A percentile compares a stretch with the other conserved stretches of the same genome.
Conservation (phyloP, 2,797 vertebrate species). For the Ctenopoma kingsleyae region DNA sequence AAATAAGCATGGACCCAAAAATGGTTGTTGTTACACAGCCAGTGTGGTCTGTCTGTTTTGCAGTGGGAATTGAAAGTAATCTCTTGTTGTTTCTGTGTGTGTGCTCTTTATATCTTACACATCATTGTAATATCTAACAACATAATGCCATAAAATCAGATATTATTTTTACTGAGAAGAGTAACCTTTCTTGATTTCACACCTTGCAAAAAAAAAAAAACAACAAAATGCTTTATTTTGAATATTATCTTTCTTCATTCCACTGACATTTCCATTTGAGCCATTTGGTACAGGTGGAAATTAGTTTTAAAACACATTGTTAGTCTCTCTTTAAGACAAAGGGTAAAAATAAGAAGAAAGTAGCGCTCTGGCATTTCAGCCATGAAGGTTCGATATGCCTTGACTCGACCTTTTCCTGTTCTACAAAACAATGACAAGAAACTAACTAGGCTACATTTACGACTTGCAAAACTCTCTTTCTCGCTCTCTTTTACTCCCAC, state of each 20-base stretch:
- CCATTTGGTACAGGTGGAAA: not conserved
- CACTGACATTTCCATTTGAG: not conserved
- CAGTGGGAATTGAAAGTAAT: too few relatives aligned
- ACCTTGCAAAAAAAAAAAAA: not conserved
- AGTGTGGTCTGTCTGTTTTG: too few relatives aligned
- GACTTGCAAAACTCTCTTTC: constrained; percentile 16
- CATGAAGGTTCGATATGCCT: constrained; percentile 55
- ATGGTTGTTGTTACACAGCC: too few relatives aligned
- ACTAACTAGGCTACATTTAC: constrained; percentile 34
- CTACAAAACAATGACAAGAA: constrained; percentile 6
- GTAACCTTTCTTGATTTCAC: not conserved
- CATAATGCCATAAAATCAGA: not conserved
- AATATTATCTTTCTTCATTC: not conserved
- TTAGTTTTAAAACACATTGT: not conserved
- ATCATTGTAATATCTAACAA: not conserved
- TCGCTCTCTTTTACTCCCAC: constrained; percentile 5
- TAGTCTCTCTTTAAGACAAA: constrained; percentile 36
- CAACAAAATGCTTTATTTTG: not conserved
- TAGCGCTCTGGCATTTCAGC: constrained; percentile 65
- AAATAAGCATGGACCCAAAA: too few relatives aligned
- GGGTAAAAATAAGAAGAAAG: constrained; percentile 42
- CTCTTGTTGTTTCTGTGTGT: too few relatives aligned
- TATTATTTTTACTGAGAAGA: not conserved
- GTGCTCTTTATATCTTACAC: not conserved
- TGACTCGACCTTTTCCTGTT: constrained; percentile 55